Conservation (phyloP, 2,113 vertebrate species). For the Oplegnathus fasciatus region DNA sequence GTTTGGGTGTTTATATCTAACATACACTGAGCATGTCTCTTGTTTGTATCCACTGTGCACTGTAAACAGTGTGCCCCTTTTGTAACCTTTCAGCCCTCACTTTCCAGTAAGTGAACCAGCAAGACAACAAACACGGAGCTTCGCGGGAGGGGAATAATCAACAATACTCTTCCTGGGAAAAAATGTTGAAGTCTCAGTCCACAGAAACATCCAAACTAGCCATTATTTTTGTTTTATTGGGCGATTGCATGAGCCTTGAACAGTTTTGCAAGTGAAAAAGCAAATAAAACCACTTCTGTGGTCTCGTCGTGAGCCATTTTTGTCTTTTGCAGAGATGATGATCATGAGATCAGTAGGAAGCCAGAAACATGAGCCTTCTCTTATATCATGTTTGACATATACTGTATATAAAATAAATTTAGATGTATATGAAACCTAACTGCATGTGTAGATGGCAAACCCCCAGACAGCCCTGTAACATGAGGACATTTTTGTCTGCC, state of each 20-base stretch:
- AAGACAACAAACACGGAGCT: neutral
- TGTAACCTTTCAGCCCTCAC: neutral
- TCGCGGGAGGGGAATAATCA: neutral
- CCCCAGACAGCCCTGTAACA: too few relatives aligned
- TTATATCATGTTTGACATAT: neutral
- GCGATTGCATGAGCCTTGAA: neutral
- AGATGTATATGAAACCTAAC: neutral
- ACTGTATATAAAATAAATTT: neutral
- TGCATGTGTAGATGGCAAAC: neutral
- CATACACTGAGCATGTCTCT: neutral
- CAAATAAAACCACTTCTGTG: neutral
- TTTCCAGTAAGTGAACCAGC: neutral
- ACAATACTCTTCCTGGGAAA: neutral
- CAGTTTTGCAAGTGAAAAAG: neutral
- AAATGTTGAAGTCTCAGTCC: neutral
- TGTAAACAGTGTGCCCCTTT: neutral
- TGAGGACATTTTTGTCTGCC: neutral
- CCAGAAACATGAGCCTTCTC: neutral
- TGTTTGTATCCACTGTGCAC: neutral
- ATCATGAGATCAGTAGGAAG: neutral
- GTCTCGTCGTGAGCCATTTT: neutral
- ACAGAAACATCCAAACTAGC: neutral
- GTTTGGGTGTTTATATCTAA: constrained; percentile 21
- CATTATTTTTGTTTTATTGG: neutral
- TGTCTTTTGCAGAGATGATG: neutral